Evolutionary conservation across 2,113 vertebrate genomes (phyloP).

Genomic region (Amazona guildingii): DNA sequence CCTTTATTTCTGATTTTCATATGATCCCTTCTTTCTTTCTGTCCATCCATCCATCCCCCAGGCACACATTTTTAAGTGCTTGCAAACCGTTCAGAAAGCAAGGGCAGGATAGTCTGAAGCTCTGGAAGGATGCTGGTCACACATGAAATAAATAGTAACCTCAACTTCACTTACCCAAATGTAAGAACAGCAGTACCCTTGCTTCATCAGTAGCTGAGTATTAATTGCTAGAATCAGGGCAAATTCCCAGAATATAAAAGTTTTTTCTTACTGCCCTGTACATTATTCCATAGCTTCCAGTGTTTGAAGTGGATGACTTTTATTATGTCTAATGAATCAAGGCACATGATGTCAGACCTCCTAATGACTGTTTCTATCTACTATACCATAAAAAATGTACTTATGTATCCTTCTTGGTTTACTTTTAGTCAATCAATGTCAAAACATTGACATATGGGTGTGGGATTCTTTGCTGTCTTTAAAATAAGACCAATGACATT

Average conservation of each 20-base stretch:
- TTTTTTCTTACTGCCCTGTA: not conserved
- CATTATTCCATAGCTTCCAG: not conserved
- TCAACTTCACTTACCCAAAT: not conserved
- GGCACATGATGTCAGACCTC: not conserved
- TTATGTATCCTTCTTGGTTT: not conserved
- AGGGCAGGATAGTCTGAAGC: not conserved
- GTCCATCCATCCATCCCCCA: not conserved
- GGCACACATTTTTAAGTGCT: not conserved
- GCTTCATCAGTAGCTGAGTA: not conserved
- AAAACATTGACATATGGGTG: not conserved
- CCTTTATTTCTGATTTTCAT: not conserved
- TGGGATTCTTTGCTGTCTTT: constrained; percentile 47
- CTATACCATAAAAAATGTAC: not conserved
- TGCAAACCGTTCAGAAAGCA: not conserved
- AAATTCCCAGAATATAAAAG: not conserved
- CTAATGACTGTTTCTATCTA: not conserved
- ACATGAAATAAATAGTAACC: not conserved
- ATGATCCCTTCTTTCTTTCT: not conserved
- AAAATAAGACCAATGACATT: constrained; percentile 54
- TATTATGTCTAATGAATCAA: not conserved
- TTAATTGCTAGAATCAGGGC: not conserved
- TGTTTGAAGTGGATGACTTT: not conserved
- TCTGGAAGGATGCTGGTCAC: not conserved
- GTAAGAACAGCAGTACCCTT: not conserved
- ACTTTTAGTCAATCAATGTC: constrained; percentile 5